A percentile compares a stretch with the other conserved stretches of the same genome.
These are phyloP conservation scores for Lycorma delicatula DNA, from an alignment of 1,140 invertebrate genomes.

Conservation along the genomic window DNA sequence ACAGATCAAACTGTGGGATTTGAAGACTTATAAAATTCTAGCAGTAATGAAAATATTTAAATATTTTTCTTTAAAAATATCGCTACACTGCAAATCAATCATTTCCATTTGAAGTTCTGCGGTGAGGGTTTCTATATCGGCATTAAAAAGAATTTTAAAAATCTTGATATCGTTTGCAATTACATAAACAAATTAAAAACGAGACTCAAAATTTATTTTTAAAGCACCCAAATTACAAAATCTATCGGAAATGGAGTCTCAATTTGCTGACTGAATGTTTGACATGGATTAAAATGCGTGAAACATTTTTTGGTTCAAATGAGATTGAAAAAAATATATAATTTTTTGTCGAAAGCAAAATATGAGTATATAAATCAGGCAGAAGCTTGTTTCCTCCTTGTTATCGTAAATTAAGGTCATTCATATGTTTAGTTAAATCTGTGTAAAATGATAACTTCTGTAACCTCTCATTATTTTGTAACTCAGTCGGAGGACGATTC, in stretches of 20 bases:
- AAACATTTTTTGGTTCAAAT: slow-evolving; percentile 10
- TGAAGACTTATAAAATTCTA: slow-evolving; percentile 19
- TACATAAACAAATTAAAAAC: slow-evolving; percentile 25
- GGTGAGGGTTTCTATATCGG: slow-evolving; percentile 24
- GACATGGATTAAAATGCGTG: slow-evolving; percentile 15
- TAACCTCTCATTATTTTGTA: slow-evolving; percentile 26
- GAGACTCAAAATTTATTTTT: slow-evolving; percentile 23
- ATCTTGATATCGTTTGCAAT: slow-evolving; percentile 28
- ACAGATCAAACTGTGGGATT: slow-evolving; percentile 21
- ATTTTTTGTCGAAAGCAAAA: slow-evolving; percentile 22
- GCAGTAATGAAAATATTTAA: slow-evolving; percentile 21
- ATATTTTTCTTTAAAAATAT: slow-evolving; percentile 23
- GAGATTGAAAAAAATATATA: slow-evolving; percentile 21
- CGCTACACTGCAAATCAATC: slow-evolving; percentile 27
- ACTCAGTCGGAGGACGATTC: too few relatives aligned
- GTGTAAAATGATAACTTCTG: slow-evolving; percentile 28
- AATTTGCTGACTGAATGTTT: slow-evolving; percentile 23
- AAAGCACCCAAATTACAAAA: slow-evolving; percentile 29
- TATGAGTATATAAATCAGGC: slow-evolving; percentile 20
- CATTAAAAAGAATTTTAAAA: slow-evolving; percentile 26
- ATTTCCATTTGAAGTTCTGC: slow-evolving; percentile 28
- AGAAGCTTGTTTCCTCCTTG: slow-evolving; percentile 28
- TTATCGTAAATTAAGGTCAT: slow-evolving; percentile 26
- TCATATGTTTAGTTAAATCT: slow-evolving; percentile 28
- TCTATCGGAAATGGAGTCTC: slow-evolving; percentile 25